These are phyloP conservation scores for Drosophila mayri DNA, from an alignment of 1,140 invertebrate genomes.

Conservation along the genomic window DNA sequence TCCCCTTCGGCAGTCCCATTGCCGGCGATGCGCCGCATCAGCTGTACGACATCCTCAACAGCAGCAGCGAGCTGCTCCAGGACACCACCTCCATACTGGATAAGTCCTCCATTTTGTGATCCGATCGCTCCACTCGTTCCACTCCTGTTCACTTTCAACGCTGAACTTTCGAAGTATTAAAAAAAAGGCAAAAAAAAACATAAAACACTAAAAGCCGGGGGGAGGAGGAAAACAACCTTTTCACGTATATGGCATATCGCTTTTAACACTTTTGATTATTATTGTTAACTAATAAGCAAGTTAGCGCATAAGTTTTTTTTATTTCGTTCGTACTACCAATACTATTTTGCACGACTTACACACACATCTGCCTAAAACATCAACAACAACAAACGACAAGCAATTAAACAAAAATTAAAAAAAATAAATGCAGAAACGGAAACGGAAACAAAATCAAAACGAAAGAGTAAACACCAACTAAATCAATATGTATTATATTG, in stretches of 20 bases:
- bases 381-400: conserved; percentile 38
- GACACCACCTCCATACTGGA: conserved; percentile 82
- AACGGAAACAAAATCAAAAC: conserved; percentile 11
- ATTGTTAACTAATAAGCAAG: conserved; percentile 81
- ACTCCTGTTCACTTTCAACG: conserved; percentile 29
- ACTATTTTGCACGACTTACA: conserved; percentile 22
- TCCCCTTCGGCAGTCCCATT: conserved; percentile 85
- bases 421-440: conserved; percentile 16
- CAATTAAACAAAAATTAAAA: conserved; percentile 31
- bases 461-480: conserved; percentile 55
- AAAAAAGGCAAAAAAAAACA: conserved; percentile 16
- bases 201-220: conserved; percentile 8
- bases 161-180: conserved; percentile 79
- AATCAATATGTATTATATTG: conserved; percentile 76
- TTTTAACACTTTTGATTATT: conserved; percentile 73
- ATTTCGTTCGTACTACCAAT: conserved; percentile 44
- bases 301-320: conserved; percentile 61
- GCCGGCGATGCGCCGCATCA: conserved; percentile 78
- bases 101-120: conserved; percentile 79
- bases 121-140: conserved; percentile 14
- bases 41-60: conserved; percentile 76
- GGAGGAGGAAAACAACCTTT: conserved; percentile 1
- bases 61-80: conserved; percentile 71
- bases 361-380: conserved; percentile 25
- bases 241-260: conserved; percentile 63